Evolutionary conservation across 2,797 vertebrate genomes (phyloP).

Genomic region (Halcyon badia): DNA sequence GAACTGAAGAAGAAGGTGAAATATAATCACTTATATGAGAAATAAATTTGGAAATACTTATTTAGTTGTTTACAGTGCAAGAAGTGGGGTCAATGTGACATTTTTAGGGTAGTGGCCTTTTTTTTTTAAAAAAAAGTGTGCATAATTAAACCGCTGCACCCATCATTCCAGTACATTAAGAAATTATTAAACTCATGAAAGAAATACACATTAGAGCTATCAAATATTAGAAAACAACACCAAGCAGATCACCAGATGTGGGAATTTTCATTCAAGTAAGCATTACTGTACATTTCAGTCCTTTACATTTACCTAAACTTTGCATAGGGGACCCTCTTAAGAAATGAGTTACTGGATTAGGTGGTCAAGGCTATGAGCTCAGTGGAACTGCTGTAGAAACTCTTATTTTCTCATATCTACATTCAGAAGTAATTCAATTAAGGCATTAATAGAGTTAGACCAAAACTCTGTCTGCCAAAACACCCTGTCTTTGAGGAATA

Average conservation of each 20-base stretch:
- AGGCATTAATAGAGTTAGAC: not conserved
- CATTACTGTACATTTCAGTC: not conserved
- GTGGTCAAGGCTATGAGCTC: not conserved
- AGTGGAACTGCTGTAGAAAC: not conserved
- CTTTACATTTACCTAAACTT: not conserved
- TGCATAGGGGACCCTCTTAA: not conserved
- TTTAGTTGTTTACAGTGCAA: not conserved
- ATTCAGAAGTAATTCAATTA: not conserved
- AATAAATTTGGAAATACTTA: not conserved
- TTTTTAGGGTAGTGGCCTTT: not conserved
- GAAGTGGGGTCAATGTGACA: not conserved
- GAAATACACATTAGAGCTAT: not conserved
- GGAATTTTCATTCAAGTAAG: not conserved
- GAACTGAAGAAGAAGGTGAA: not conserved
- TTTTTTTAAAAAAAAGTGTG: not conserved
- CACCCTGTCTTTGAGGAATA: not conserved
- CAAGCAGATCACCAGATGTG: not conserved
- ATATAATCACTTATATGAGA: not conserved
- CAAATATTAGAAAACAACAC: not conserved
- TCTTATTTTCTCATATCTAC: not conserved
- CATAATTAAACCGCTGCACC: not conserved
- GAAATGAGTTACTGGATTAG: not conserved
- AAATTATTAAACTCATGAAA: not conserved
- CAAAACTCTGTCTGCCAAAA: not conserved
- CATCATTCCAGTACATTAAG: not conserved